phyloP scores from a whole-genome alignment of 2,113 vertebrate genomes.

The Psittacula cyanocephala region DNA sequence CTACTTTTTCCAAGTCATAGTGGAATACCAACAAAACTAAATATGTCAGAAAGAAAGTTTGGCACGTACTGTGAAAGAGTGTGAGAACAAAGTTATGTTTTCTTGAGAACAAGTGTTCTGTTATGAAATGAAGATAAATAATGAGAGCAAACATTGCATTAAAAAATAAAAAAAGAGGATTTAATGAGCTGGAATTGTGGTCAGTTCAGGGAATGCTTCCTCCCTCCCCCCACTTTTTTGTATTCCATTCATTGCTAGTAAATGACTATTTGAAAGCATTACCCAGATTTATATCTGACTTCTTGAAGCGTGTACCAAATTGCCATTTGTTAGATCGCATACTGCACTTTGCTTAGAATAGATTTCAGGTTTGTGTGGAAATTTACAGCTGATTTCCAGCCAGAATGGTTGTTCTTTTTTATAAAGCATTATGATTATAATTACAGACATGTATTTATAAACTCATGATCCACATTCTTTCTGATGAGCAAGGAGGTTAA shows the following conservation, averaged over 20 bases:
- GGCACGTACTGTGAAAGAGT: neutral
- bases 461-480: neutral
- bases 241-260: neutral
- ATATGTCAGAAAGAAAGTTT: neutral
- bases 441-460: neutral
- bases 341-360: neutral
- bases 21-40: conserved; percentile 5
- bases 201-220: neutral
- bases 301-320: neutral
- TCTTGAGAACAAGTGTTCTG: conserved; percentile 58
- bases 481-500: neutral
- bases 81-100: conserved; percentile 47
- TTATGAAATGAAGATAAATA: conserved; percentile 51
- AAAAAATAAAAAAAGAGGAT: neutral
- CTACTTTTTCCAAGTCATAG: neutral
- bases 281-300: neutral
- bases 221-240: rapidly evolving
- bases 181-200: conserved; percentile 13
- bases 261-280: neutral
- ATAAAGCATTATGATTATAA: neutral
- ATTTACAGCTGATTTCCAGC: neutral
- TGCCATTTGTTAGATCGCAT: neutral
- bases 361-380: conserved; percentile 17
- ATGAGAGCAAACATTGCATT: conserved; percentile 36
- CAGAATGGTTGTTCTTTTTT: neutral